Conservation (phyloP, 2,797 vertebrate species). For the Alectoris magna region DNA sequence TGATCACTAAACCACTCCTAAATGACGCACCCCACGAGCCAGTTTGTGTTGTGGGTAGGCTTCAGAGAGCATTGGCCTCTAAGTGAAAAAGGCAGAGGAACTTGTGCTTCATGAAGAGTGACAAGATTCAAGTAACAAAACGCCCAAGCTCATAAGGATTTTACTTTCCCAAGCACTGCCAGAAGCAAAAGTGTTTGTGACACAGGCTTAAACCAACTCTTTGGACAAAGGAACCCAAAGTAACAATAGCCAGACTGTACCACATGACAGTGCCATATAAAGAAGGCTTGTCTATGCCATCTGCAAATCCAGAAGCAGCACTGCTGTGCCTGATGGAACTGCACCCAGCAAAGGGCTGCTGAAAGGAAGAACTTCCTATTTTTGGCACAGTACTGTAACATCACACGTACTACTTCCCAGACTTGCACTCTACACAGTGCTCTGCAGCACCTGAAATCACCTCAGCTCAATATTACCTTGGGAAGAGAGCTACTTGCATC, state of each 20-base stretch:
- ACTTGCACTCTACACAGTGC: neutral
- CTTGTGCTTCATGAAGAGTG: neutral
- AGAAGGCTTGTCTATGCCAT: accelerated
- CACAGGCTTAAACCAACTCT: neutral
- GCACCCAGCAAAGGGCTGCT: neutral
- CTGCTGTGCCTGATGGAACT: neutral
- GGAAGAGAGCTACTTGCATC: neutral
- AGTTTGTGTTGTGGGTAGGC: neutral
- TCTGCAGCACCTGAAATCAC: neutral
- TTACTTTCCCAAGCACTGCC: neutral
- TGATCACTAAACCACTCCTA: neutral
- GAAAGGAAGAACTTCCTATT: neutral
- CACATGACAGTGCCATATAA: neutral
- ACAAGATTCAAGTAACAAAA: neutral
- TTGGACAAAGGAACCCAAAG: neutral
- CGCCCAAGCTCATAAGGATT: neutral
- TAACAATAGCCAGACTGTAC: neutral
- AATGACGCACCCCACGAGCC: neutral
- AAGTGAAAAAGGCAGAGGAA: neutral
- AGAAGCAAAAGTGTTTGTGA: neutral
- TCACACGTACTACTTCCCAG: neutral
- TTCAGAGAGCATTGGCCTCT: neutral
- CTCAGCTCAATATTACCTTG: neutral
- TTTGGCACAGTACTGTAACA: neutral
- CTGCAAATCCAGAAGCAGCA: neutral